Evolutionary conservation across 2,113 vertebrate genomes (phyloP).

Genomic region (Rallus limicola): DNA sequence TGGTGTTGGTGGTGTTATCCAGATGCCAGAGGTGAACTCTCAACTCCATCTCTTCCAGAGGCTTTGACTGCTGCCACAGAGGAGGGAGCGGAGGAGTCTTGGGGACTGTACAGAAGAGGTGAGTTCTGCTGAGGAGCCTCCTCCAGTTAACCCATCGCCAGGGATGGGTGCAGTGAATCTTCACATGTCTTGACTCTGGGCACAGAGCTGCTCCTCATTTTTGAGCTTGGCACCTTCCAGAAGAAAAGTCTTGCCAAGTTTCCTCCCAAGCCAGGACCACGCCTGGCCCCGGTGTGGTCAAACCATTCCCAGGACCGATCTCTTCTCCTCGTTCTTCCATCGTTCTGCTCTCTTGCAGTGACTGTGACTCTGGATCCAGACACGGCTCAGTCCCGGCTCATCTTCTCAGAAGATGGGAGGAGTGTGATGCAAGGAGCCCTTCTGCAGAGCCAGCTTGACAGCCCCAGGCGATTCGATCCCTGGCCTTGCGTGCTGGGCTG

Average conservation of each 20-base stretch:
- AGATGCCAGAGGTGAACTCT: background rate
- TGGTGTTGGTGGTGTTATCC: background rate
- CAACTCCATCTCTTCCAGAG: background rate
- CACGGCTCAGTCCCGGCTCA: background rate
- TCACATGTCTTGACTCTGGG: background rate
- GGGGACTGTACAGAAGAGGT: background rate
- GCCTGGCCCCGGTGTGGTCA: background rate
- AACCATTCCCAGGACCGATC: background rate
- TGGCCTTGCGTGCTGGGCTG: background rate
- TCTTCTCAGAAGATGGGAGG: background rate
- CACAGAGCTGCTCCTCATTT: background rate
- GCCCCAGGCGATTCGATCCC: background rate
- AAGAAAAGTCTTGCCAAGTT: background rate
- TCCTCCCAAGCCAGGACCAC: background rate
- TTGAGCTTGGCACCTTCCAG: background rate
- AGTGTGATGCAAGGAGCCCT: background rate
- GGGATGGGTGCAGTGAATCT: background rate
- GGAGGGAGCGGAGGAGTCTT: background rate
- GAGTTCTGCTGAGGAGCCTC: background rate
- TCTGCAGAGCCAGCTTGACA: background rate
- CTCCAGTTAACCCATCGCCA: background rate
- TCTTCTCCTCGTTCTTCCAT: background rate
- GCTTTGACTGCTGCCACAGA: background rate
- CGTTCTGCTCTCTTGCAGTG: background rate
- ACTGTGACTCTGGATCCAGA: background rate